Evolutionary conservation across 2,888 invertebrate genomes (phyloP).

Genomic region (Furcula furcula): DNA sequence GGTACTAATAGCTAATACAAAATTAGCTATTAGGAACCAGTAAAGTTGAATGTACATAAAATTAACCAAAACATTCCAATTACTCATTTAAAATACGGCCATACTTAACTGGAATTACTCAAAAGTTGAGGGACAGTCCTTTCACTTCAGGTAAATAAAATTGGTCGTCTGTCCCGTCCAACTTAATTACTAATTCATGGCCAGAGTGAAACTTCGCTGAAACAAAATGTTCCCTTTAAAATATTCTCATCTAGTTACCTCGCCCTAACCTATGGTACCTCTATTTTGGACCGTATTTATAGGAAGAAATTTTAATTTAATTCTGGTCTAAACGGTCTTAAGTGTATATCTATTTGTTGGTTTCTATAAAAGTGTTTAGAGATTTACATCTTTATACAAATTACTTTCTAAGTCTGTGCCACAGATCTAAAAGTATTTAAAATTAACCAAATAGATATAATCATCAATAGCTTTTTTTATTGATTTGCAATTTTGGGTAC

Average conservation of each 20-base stretch:
- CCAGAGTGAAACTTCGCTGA: constrained; percentile 49
- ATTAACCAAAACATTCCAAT: background rate
- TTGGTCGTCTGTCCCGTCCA: constrained; percentile 28
- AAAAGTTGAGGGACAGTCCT: constrained; percentile 17
- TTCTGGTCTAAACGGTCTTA: no score
- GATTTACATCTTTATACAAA: no score
- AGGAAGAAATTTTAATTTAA: no score
- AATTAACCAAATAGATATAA: no score
- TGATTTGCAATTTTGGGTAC: no score
- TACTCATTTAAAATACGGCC: constrained; percentile 8
- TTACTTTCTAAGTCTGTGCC: no score
- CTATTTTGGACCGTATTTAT: constrained; percentile 11
- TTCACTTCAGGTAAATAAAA: constrained; percentile 31
- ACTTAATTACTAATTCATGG: constrained; percentile 59
- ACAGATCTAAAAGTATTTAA: no score
- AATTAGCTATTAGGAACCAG: no score
- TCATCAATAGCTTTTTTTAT: no score
- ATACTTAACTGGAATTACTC: constrained; percentile 13
- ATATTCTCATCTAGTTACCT: constrained; percentile 26
- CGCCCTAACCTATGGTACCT: constrained; percentile 15
- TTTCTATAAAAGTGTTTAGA: no score
- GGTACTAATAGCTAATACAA: no score
- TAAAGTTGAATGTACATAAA: background rate
- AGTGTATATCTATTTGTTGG: no score
- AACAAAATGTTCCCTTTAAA: constrained; percentile 44